phyloP scores from a whole-genome alignment of 2,113 vertebrate species.

The Thryonomys swinderianus region DNA sequence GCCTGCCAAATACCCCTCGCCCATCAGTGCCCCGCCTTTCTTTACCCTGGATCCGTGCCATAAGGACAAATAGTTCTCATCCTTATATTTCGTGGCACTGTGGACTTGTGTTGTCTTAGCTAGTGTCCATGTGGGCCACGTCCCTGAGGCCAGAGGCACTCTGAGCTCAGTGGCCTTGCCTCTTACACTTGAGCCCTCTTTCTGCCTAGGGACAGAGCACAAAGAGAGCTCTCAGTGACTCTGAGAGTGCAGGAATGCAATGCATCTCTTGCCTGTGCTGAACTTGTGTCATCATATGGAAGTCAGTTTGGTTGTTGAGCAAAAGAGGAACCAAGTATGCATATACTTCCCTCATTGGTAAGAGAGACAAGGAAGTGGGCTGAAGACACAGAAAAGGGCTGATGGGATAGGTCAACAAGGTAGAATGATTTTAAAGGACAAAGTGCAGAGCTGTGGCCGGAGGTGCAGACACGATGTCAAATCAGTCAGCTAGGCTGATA shows the following conservation, averaged over 20 bases:
- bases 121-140: accelerated
- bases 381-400: neutral
- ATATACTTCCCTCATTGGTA: neutral
- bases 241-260: neutral
- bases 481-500: neutral
- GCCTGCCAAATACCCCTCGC: neutral
- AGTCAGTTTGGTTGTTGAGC: neutral
- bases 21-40: neutral
- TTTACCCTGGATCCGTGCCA: neutral
- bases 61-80: neutral
- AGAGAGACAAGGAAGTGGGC: neutral
- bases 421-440: neutral
- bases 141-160: neutral
- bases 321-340: neutral
- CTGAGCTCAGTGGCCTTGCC: neutral
- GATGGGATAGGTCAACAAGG: neutral
- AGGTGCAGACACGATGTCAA: neutral
- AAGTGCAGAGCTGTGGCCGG: neutral
- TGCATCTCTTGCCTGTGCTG: neutral
- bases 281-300: neutral
- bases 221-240: neutral
- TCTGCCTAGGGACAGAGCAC: neutral
- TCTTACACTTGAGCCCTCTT: neutral
- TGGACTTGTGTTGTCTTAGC: accelerated
- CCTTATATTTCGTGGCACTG: accelerated